Base-by-base conservation (phyloP, 1,140 invertebrate species). In the Drosophila arawakana region DNA sequence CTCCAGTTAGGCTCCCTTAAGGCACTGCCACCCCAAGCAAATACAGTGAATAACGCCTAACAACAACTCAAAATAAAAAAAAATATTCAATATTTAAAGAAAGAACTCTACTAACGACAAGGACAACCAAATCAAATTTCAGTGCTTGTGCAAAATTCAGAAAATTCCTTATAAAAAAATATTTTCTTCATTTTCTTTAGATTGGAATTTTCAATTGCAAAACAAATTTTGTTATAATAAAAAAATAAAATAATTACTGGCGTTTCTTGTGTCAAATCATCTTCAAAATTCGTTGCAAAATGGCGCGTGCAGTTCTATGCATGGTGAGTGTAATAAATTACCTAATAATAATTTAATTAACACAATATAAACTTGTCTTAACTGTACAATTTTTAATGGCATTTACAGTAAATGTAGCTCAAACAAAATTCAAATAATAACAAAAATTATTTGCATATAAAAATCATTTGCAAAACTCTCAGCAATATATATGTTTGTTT, bases 261-360 rank as follows among this genome's bases (percentile, higher is more conserved):
- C 73, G 90, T 84, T 82, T 74, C 72, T 86, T 90, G 76, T 91
- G 81, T 81, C 82, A 81, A 78, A 30, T 30, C 0, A 2, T 75
- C 49, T 68, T 54, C 58, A 76, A 80, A 54, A 47, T 73, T 90
- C 80, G 73, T 91, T 75, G 75, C 76, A 80, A 89, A 91, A 91
- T 91, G 90, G 73, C 90, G 90, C 90, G 90, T 91, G 90, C 90
- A 89, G 86, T 73, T 73, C 60, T 90, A 58, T 91, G 90, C 90
- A 91, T 91, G 90, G 90, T 91, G 78, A 91, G 90, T 91, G 78
- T 70, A 30, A 41, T 13, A 50, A 35, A 13, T 15, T 30, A 35
- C 4, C 18, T 39, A 50, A 21, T 21, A 21, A 21, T 21, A 21
- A 44, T 41, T 44, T 52, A 62, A 25, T 49, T n/a, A 54, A 25